Percentiles rank a stretch among this genome's conserved stretches.
Conservation (phyloP, 2,797 vertebrate species). For the Pyrocephalus nanus region DNA sequence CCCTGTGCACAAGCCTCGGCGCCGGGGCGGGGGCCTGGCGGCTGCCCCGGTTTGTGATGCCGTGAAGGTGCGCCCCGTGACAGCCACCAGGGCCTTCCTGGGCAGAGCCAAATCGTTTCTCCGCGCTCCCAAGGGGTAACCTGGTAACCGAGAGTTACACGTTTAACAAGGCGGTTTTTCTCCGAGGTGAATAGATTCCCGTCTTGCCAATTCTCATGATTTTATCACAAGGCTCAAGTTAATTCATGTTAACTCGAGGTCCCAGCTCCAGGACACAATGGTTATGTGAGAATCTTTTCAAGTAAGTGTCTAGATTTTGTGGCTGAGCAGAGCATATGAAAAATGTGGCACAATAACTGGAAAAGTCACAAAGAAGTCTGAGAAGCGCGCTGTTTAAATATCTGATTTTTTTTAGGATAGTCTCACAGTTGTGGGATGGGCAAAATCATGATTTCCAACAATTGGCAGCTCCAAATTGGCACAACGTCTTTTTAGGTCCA, state of each 20-base stretch:
- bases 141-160: neutral
- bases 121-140: neutral
- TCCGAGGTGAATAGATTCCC: neutral
- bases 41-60: neutral
- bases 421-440: neutral
- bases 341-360: neutral
- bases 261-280: neutral
- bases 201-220: conserved; percentile 46
- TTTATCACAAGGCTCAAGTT: conserved; percentile 51
- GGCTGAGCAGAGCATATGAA: neutral
- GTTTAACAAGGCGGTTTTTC: neutral
- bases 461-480: neutral
- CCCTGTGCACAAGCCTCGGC: neutral
- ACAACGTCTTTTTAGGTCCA: neutral
- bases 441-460: conserved; percentile 9
- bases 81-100: neutral
- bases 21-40: neutral
- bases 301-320: neutral
- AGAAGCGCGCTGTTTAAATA: neutral
- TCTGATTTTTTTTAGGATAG: neutral
- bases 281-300: neutral
- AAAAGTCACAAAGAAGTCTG: neutral
- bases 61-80: neutral
- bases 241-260: conserved; percentile 36
- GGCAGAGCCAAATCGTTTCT: neutral